These are phyloP conservation scores for Agelaius tricolor DNA, from an alignment of 2,113 vertebrate species.

Conservation along the genomic window DNA sequence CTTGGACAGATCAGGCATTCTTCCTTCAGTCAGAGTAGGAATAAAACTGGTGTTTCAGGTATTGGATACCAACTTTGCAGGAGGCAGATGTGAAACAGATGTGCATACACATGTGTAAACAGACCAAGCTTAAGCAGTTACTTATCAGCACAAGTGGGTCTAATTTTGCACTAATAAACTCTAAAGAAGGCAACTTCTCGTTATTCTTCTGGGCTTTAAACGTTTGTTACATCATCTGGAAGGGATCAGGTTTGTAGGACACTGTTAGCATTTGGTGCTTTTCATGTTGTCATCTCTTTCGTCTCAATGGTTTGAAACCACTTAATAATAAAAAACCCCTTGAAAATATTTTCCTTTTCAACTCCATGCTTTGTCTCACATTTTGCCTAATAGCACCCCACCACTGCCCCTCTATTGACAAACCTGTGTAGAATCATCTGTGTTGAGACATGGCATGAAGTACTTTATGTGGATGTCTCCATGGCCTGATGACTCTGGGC, in stretches of 20 bases:
- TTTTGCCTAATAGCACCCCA: neutral
- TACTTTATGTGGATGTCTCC: neutral
- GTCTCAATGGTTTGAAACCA: neutral
- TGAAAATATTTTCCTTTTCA: neutral
- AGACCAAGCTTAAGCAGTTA: neutral
- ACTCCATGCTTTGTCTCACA: neutral
- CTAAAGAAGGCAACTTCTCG: neutral
- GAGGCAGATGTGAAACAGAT: neutral
- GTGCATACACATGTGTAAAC: neutral
- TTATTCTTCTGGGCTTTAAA: neutral
- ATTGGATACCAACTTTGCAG: neutral
- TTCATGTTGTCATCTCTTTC: neutral
- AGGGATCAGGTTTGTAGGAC: neutral
- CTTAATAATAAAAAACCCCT: neutral
- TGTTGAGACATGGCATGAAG: neutral
- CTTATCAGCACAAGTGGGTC: neutral
- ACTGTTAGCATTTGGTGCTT: neutral
- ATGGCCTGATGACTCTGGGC: neutral
- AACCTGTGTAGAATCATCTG: neutral
- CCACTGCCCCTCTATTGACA: neutral
- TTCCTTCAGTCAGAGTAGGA: neutral
- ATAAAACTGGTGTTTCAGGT: neutral
- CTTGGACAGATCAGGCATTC: rapidly evolving
- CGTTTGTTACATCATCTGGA: neutral
- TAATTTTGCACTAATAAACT: neutral